A percentile compares a stretch with the other conserved stretches of the same genome.
phyloP scores from a whole-genome alignment of 2,113 vertebrate genomes.

The Colistium nudipinnis region DNA sequence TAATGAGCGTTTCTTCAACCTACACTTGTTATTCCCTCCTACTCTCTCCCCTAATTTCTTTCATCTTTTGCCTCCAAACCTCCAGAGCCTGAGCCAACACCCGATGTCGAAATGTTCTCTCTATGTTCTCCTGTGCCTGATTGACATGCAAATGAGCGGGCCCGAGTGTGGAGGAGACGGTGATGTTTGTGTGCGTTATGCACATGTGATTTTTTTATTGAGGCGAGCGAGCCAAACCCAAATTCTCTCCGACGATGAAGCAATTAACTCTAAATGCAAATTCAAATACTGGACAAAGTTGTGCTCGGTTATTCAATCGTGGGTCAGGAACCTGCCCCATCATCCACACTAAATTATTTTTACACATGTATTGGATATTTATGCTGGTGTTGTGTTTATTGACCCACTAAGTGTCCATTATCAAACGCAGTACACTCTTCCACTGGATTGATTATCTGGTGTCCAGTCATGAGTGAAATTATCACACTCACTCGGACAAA shows the following conservation, averaged over 20 bases:
- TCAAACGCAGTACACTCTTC: neutral
- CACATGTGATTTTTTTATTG: neutral
- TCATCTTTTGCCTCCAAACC: neutral
- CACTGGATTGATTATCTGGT: constrained; percentile 29
- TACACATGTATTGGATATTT: neutral
- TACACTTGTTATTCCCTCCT: constrained; percentile 10
- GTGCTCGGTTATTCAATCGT: constrained; percentile 1
- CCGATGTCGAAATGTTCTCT: neutral
- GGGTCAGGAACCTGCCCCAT: neutral
- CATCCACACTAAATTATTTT: neutral
- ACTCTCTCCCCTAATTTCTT: neutral
- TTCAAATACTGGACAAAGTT: neutral
- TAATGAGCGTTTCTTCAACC: constrained; percentile 3
- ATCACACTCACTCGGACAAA: constrained; percentile 10
- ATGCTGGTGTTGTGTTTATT: neutral
- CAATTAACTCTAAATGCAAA: constrained; percentile 4
- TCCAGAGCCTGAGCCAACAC: neutral
- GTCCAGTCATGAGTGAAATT: constrained; percentile 27
- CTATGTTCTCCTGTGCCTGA: neutral
- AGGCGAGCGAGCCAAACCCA: neutral
- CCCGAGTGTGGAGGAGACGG: too few relatives aligned
- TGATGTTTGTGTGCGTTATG: neutral
- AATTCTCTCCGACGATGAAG: neutral
- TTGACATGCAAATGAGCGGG: constrained; percentile 36
- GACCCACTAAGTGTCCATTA: neutral